A percentile compares a stretch with the other conserved stretches of the same genome.
phyloP scores from a whole-genome alignment of 1,140 invertebrate genomes.

The Palaemon carinicauda region DNA sequence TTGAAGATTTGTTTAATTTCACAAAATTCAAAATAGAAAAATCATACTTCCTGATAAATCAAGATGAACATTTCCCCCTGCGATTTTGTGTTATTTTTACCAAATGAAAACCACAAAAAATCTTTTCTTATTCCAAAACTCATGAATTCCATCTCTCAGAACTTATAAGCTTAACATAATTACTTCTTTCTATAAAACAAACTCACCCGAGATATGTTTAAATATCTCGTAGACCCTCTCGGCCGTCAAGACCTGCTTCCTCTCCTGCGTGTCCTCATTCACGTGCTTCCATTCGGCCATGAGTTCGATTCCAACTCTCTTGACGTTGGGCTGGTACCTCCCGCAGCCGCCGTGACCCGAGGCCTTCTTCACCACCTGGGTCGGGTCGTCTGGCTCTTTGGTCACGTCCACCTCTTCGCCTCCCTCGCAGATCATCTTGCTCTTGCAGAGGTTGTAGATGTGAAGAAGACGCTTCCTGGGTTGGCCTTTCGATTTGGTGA shows the following conservation, averaged over 20 bases:
- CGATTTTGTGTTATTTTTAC: too few relatives aligned
- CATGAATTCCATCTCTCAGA: neutral
- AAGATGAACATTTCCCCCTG: too few relatives aligned
- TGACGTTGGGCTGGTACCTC: conserved; percentile 89
- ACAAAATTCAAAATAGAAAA: too few relatives aligned
- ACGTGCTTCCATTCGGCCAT: conserved; percentile 97
- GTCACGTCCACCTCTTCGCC: conserved; percentile 93
- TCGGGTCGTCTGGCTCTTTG: conserved; percentile 60
- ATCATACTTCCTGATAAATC: too few relatives aligned
- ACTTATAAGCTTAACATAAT: neutral
- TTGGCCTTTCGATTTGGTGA: conserved; percentile 97
- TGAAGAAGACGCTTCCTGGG: conserved; percentile 91
- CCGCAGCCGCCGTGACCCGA: conserved; percentile 55
- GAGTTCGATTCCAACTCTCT: conserved; percentile 88
- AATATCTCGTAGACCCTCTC: conserved; percentile 97
- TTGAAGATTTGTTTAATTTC: too few relatives aligned
- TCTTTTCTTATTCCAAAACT: neutral
- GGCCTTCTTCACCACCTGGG: conserved; percentile 51
- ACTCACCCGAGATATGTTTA: conserved; percentile 82
- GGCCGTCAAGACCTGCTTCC: conserved; percentile 90
- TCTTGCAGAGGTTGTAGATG: conserved; percentile 98
- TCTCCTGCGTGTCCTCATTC: conserved; percentile 97
- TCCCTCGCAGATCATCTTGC: conserved; percentile 97
- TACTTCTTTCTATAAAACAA: neutral
- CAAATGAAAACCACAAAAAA: too few relatives aligned